Evolutionary conservation across 2,888 invertebrate species (phyloP).

Genomic region (Serrognathus titanus): DNA sequence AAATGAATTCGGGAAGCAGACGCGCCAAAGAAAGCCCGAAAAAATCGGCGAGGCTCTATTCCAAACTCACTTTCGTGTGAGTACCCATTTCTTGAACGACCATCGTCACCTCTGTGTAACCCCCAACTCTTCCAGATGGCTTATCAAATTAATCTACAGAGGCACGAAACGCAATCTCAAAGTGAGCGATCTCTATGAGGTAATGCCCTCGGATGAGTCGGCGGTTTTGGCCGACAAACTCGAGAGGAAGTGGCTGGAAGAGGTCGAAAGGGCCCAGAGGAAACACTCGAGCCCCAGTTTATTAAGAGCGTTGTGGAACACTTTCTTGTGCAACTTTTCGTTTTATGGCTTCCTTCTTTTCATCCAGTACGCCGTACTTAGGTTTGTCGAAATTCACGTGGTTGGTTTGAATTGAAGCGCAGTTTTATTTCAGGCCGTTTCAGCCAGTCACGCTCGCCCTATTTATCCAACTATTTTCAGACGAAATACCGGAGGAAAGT

Average conservation of each 20-base stretch:
- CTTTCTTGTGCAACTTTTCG: constrained; percentile 60
- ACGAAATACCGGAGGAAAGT: not conserved
- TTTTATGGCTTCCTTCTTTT: constrained; percentile 58
- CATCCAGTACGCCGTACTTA: constrained; percentile 57
- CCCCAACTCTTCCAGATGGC: constrained; percentile 60
- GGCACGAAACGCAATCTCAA: constrained; percentile 71
- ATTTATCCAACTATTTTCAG: constrained; percentile 19
- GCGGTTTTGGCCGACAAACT: constrained; percentile 63
- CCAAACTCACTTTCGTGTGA: constrained; percentile 22
- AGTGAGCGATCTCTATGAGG: constrained; percentile 69
- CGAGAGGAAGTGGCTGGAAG: constrained; percentile 65
- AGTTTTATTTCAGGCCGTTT: constrained; percentile 12
- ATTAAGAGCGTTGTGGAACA: constrained; percentile 56
- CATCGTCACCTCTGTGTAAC: not conserved
- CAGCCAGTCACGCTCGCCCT: constrained; percentile 20
- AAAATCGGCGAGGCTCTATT: constrained; percentile 24
- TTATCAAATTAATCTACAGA: constrained; percentile 70
- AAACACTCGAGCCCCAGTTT: constrained; percentile 57
- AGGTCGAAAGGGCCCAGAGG: constrained; percentile 52
- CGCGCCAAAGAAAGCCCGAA: constrained; percentile 27
- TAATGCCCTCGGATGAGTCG: constrained; percentile 67
- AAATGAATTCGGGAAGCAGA: constrained; percentile 27
- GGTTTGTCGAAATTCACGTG: constrained; percentile 46
- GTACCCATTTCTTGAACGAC: not conserved
- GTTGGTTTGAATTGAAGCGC: not conserved